These are phyloP conservation scores for Microtus oregoni DNA, from an alignment of 2,113 vertebrate species.

Conservation along the genomic window DNA sequence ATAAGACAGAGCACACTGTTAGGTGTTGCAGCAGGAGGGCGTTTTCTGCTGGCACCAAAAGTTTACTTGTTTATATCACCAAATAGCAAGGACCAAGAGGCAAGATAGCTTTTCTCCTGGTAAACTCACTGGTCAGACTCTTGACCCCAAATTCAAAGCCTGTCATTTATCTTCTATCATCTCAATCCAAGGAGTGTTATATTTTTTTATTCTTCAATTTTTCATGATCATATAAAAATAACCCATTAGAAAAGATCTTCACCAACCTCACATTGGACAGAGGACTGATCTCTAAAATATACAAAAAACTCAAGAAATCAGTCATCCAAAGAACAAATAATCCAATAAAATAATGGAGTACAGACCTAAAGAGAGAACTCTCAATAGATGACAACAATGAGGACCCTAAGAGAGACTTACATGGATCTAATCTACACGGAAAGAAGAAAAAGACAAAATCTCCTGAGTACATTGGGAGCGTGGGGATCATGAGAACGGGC, in stretches of 20 bases:
- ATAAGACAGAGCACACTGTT: background rate
- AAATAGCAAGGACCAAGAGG: background rate
- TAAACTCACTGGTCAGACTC: background rate
- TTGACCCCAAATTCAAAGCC: background rate
- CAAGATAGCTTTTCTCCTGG: background rate
- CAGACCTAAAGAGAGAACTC: too few species aligned
- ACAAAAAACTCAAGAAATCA: too few species aligned
- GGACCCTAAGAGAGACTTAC: too few species aligned
- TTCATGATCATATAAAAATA: background rate
- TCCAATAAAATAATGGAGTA: too few species aligned
- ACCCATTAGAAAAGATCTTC: background rate
- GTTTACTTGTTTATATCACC: background rate
- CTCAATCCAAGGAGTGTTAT: background rate
- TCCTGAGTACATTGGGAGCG: too few species aligned
- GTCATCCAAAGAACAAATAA: too few species aligned
- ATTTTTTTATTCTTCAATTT: slow-evolving; percentile 25
- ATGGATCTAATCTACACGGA: too few species aligned
- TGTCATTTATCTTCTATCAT: background rate
- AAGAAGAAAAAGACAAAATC: too few species aligned
- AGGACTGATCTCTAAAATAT: too few species aligned
- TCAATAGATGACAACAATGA: too few species aligned
- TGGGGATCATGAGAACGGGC: too few species aligned
- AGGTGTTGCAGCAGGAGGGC: background rate
- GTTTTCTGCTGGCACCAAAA: background rate
- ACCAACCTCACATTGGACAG: too few species aligned